Base-by-base conservation (phyloP, 2,888 invertebrate species). In the Leptinotarsa tumamoca region DNA sequence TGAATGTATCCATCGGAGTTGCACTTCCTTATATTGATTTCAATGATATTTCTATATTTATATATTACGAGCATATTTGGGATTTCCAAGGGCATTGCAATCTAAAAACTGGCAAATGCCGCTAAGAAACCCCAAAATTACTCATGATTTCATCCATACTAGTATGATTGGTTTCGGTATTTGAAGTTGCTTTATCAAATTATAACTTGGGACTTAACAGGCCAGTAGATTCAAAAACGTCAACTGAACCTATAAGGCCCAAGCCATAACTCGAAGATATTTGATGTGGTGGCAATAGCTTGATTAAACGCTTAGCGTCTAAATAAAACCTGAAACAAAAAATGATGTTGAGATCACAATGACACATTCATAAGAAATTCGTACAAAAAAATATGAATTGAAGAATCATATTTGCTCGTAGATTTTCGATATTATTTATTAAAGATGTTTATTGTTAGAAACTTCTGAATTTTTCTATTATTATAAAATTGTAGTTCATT, bases 11-110 rank as follows among this genome's bases (percentile, higher is more conserved):
- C 5, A 23, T 18, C 14, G 18, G 18, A 21, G 21, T 58, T 18
- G 23, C 54, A 54, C 5, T 54, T 54, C 54, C 1, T n/a, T 18
- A 54, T 54, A 18, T 18, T 18, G 10, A 43, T 43, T 43, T 13
- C 10, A 43, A 52, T 5, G 4, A 52, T n/a, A 52, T 27, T 63
- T 33, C 15, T 15, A 63, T 63, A 58, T 58, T 15, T 33, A 43
- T 33, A 3, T 15, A 50, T 56, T 58, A n/a, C 67, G 67, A 76
- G 63, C 92, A 93, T 90, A 90, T 93, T 94, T 94, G 94, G 93
- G 94, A 93, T 94, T 94, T 94, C 93, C 93, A 93, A 94, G 94
- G 94, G 94, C 94, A 94, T 94, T 94, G 94, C 94, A 90, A 91
- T 89, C 84, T 89, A 79, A 84, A 82, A 83, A 87, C 87, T 91